Percentiles rank a stretch among this genome's conserved stretches.
Conservation (phyloP, 2,113 vertebrate genomes). For the Chloroceryle aenea region DNA sequence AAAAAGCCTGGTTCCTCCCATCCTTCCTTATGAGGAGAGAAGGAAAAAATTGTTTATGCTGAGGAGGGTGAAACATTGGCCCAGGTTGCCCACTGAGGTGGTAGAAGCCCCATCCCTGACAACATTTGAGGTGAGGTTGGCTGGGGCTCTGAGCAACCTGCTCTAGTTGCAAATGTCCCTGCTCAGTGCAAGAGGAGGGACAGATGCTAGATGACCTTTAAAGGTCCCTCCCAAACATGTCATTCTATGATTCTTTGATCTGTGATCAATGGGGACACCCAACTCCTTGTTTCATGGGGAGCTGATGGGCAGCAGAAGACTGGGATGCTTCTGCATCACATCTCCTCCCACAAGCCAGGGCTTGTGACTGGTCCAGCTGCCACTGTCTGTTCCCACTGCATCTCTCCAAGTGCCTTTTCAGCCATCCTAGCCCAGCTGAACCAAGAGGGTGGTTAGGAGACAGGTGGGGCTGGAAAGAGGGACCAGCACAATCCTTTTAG, state of each 20-base stretch:
- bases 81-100: too few species aligned
- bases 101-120: too few species aligned
- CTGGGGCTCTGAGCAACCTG: too few species aligned
- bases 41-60: not conserved
- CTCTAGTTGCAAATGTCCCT: too few species aligned
- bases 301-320: fast-evolving
- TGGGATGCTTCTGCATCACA: not conserved
- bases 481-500: not conserved
- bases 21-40: not conserved
- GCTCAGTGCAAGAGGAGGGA: not conserved
- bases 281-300: fast-evolving
- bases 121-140: too few species aligned
- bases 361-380: fast-evolving
- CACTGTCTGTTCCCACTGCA: not conserved
- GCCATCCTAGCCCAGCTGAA: not conserved
- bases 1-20: not conserved
- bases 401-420: not conserved
- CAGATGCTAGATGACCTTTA: not conserved
- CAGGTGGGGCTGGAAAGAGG: not conserved
- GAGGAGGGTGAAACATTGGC: not conserved
- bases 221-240: not conserved
- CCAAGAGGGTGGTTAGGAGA: not conserved
- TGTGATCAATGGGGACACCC: not conserved
- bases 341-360: not conserved
- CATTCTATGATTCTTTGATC: not conserved